phyloP scores from a whole-genome alignment of 1,140 invertebrate genomes.

The Macrosteles quadrilineatus region DNA sequence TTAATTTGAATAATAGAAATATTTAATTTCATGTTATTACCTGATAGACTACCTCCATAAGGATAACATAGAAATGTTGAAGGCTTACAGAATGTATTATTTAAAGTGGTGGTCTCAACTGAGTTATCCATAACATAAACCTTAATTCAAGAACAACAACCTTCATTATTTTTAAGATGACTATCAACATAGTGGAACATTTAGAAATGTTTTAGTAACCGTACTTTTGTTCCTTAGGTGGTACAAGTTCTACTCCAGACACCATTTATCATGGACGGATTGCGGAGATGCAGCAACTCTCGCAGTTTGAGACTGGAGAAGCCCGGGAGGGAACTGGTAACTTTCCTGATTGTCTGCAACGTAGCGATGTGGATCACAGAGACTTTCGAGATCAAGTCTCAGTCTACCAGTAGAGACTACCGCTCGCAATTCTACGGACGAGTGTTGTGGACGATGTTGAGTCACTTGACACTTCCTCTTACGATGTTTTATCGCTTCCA shows the following conservation, averaged over 20 bases:
- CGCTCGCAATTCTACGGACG: conserved; percentile 71
- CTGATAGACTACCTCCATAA: too few species aligned
- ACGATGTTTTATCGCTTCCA: conserved; percentile 85
- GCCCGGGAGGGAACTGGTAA: conserved; percentile 74
- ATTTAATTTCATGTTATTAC: too few species aligned
- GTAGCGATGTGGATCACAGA: conserved; percentile 77
- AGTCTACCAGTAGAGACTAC: conserved; percentile 60
- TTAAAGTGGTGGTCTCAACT: too few species aligned
- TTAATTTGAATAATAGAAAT: too few species aligned
- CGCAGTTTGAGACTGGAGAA: conserved; percentile 61
- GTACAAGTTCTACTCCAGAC: conserved; percentile 71
- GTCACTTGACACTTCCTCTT: conserved; percentile 74
- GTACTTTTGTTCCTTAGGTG: conserved; percentile 55
- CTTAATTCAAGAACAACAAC: too few species aligned
- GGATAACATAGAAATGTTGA: too few species aligned
- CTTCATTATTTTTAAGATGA: too few species aligned
- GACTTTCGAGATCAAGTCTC: conserved; percentile 76
- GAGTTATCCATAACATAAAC: too few species aligned
- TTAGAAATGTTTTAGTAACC: too few species aligned
- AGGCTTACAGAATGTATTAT: too few species aligned
- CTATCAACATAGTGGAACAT: too few species aligned
- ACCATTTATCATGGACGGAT: conserved; percentile 72
- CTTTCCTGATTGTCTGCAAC: conserved; percentile 76
- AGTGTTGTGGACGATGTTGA: conserved; percentile 71
- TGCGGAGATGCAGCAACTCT: conserved; percentile 68